phyloP scores from a whole-genome alignment of 2,113 vertebrate genomes.

The Catagonus wagneri region DNA sequence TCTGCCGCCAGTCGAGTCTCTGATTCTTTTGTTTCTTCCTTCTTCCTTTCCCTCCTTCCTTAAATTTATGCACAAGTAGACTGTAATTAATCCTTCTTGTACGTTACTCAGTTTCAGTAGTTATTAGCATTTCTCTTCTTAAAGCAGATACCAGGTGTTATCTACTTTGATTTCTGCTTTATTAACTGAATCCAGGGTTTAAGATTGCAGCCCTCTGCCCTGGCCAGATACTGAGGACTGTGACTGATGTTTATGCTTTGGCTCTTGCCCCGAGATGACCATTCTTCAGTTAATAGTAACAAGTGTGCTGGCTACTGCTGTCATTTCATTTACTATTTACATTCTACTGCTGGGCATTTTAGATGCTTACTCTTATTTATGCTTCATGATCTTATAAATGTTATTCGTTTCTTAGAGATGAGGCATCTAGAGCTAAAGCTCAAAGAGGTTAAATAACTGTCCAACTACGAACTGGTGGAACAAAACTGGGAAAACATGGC shows the following conservation, averaged over 20 bases:
- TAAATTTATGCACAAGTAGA: background rate
- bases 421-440: constrained; percentile 4
- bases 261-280: background rate
- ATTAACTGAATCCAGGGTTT: background rate
- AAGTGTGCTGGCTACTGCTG: background rate
- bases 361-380: background rate
- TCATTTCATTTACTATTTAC: background rate
- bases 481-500: background rate
- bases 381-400: background rate
- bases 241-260: background rate
- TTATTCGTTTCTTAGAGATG: background rate
- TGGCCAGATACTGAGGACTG: background rate
- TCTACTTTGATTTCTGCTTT: constrained; percentile 23
- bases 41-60: background rate
- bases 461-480: background rate
- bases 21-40: background rate
- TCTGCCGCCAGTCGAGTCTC: background rate
- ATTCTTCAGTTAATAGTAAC: background rate
- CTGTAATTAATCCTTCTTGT: background rate
- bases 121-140: constrained; percentile 1
- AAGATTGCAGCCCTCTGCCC: background rate
- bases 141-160: background rate
- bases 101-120: background rate
- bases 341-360: background rate
- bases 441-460: constrained; percentile 12